Percentiles rank a stretch among this genome's conserved stretches.
Evolutionary conservation across 2,797 vertebrate genomes (phyloP).

Genomic region (Bovichtus diacanthus): DNA sequence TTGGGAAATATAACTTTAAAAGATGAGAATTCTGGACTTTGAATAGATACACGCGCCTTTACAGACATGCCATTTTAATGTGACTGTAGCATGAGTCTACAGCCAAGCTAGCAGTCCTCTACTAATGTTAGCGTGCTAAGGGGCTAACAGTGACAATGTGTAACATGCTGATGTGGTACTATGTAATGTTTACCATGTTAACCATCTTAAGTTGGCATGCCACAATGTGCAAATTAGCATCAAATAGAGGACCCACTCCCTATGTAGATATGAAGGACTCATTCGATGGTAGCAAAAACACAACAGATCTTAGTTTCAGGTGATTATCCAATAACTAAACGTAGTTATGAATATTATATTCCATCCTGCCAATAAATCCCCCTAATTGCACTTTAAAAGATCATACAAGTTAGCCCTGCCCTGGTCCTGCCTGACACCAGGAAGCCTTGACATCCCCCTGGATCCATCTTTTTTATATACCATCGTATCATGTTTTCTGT

Average conservation of each 20-base stretch:
- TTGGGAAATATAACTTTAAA: neutral
- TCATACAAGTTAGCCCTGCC: neutral
- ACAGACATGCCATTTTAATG: neutral
- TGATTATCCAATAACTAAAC: too few relatives aligned
- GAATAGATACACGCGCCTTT: too few relatives aligned
- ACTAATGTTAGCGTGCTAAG: neutral
- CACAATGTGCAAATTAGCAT: neutral
- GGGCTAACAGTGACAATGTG: neutral
- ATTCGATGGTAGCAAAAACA: too few relatives aligned
- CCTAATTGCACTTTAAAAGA: neutral
- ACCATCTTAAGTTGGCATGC: neutral
- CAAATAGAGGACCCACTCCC: neutral
- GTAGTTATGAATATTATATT: too few relatives aligned
- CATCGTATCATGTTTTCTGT: too few relatives aligned
- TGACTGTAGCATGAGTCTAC: neutral
- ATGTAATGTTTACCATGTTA: conserved; percentile 1
- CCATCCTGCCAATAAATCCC: too few relatives aligned
- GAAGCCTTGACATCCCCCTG: too few relatives aligned
- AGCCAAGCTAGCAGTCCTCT: neutral
- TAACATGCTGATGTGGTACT: neutral
- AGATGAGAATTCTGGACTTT: neutral
- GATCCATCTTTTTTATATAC: too few relatives aligned
- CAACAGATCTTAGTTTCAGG: too few relatives aligned
- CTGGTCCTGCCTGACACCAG: too few relatives aligned
- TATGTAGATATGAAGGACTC: too few relatives aligned